Conservation (phyloP, 2,113 vertebrate species). For the Barnardius zonarius region DNA sequence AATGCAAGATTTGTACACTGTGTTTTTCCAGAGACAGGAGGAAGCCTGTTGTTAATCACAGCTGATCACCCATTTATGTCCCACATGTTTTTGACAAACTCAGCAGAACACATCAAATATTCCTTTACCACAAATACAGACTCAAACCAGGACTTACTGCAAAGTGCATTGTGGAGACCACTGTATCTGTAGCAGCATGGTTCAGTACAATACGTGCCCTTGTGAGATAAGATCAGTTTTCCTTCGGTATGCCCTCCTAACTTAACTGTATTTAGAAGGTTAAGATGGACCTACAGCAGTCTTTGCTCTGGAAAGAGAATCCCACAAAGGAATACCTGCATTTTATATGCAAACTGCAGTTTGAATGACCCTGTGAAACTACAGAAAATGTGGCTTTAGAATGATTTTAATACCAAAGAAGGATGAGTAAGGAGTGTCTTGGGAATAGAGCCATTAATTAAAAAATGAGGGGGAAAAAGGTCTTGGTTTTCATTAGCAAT, state of each 20-base stretch:
- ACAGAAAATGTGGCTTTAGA: background rate
- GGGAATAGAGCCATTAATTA: background rate
- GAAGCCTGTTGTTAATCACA: background rate
- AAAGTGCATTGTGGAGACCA: background rate
- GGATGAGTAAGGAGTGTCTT: background rate
- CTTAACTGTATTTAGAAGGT: background rate
- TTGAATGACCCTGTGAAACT: background rate
- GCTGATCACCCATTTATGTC: background rate
- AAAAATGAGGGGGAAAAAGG: background rate
- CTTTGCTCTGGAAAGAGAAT: background rate
- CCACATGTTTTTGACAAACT: background rate
- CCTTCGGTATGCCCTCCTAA: background rate
- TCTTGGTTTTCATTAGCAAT: background rate
- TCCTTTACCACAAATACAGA: background rate
- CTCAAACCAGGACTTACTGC: background rate
- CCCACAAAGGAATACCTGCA: background rate
- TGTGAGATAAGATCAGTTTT: background rate
- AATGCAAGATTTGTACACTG: background rate
- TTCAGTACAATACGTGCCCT: background rate
- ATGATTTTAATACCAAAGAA: background rate
- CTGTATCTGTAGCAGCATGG: background rate
- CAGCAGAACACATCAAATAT: background rate
- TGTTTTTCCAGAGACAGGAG: background rate
- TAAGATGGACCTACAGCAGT: background rate
- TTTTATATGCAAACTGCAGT: background rate